Evolutionary conservation across 2,113 vertebrate species (phyloP).

Genomic region (Copsychus sechellarum): DNA sequence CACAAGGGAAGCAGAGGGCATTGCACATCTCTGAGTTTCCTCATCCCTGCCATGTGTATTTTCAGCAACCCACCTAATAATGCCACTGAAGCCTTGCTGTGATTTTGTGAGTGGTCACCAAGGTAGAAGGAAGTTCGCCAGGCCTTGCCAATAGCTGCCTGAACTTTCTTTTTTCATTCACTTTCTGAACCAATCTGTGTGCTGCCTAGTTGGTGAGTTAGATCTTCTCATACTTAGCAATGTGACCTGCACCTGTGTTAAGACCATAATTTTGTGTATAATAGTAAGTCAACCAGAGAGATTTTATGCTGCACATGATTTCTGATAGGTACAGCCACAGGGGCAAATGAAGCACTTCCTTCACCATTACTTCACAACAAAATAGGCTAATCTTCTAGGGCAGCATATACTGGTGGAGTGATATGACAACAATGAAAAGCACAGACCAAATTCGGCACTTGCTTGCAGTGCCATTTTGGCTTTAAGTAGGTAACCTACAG

Average conservation of each 20-base stretch:
- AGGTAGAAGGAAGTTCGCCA: not conserved
- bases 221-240: not conserved
- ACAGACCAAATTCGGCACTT: not conserved
- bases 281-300: not conserved
- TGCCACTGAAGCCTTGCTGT: not conserved
- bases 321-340: not conserved
- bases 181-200: not conserved
- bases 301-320: not conserved
- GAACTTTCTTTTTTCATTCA: not conserved
- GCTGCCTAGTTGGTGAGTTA: not conserved
- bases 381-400: not conserved
- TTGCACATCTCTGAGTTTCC: not conserved
- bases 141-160: not conserved
- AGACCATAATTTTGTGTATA: not conserved
- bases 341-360: not conserved
- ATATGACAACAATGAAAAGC: not conserved
- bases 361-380: not conserved
- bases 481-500: not conserved
- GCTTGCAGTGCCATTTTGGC: not conserved
- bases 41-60: accelerated
- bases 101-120: not conserved
- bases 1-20: not conserved
- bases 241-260: not conserved
- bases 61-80: not conserved
- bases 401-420: not conserved